Conservation (phyloP, 2,888 invertebrate species). For the Drosophila bunnanda region DNA sequence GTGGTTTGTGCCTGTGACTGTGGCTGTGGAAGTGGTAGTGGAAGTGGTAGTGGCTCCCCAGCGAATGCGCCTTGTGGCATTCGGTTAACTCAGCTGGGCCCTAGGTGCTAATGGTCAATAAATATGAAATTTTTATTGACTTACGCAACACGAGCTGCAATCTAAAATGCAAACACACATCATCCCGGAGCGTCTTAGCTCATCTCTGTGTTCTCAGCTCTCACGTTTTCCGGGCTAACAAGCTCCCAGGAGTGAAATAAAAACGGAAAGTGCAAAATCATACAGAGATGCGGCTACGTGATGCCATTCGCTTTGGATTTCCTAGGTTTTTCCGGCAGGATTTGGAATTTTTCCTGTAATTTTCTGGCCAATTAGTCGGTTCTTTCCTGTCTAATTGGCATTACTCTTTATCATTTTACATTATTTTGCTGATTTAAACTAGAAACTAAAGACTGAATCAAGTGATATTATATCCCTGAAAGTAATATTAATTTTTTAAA, state of each 20-base stretch:
- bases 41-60: background rate
- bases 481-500: background rate
- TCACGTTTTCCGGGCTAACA: constrained; percentile 76
- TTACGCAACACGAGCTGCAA: constrained; percentile 62
- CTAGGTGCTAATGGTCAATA: constrained; percentile 82
- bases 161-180: constrained; percentile 73
- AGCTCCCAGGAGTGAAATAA: constrained; percentile 82
- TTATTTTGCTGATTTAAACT: background rate
- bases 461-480: background rate
- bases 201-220: constrained; percentile 14
- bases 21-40: no score
- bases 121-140: constrained; percentile 82
- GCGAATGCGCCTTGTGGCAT: constrained; percentile 15
- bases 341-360: background rate
- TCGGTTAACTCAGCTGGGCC: constrained; percentile 62
- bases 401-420: background rate
- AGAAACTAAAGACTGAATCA: background rate
- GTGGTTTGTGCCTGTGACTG: no score
- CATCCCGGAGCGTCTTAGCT: constrained; percentile 35
- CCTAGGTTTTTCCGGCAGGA: constrained; percentile 14
- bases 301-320: constrained; percentile 44
- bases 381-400: constrained; percentile 38
- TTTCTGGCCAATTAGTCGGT: constrained; percentile 36
- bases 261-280: constrained; percentile 76
- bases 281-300: constrained; percentile 71